Percentiles rank a stretch among this genome's conserved stretches.
Evolutionary conservation across 53 echinoderm and acorn worm genomes (phyloP).

Genomic region (Paracentrotus lividus): DNA sequence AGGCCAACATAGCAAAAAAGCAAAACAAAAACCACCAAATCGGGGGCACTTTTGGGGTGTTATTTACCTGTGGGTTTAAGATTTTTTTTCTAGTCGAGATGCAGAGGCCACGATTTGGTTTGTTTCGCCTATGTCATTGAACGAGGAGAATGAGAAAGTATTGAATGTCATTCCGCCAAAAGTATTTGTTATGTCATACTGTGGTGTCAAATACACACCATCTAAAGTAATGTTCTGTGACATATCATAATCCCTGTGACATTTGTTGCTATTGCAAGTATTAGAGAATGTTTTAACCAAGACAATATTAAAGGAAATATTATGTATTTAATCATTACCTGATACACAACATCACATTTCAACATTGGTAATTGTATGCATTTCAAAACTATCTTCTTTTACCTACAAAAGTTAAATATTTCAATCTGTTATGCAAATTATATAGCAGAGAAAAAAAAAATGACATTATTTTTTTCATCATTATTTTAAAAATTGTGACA

Average conservation of each 20-base stretch:
- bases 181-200: constrained; percentile 33
- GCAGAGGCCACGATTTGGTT: constrained; percentile 14
- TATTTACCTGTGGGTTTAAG: constrained; percentile 44
- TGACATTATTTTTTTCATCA: too few species aligned
- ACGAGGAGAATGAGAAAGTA: constrained; percentile 18
- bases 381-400: too few species aligned
- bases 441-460: too few species aligned
- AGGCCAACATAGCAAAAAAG: constrained; percentile 49
- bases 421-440: too few species aligned
- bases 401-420: too few species aligned
- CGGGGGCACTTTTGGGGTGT: constrained; percentile 29
- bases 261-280: background rate
- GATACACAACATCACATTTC: too few species aligned
- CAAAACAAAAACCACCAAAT: constrained; percentile 50
- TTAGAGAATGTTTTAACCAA: background rate
- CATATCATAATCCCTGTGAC: background rate
- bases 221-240: constrained; percentile 20
- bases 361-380: too few species aligned
- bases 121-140: constrained; percentile 41
- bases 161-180: constrained; percentile 6
- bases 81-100: background rate
- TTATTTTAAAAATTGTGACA: too few species aligned
- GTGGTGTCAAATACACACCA: constrained; percentile 1
- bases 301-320: background rate
- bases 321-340: background rate